These are phyloP conservation scores for Coptodon rendalli DNA, from an alignment of 2,113 vertebrate genomes.

Conservation along the genomic window DNA sequence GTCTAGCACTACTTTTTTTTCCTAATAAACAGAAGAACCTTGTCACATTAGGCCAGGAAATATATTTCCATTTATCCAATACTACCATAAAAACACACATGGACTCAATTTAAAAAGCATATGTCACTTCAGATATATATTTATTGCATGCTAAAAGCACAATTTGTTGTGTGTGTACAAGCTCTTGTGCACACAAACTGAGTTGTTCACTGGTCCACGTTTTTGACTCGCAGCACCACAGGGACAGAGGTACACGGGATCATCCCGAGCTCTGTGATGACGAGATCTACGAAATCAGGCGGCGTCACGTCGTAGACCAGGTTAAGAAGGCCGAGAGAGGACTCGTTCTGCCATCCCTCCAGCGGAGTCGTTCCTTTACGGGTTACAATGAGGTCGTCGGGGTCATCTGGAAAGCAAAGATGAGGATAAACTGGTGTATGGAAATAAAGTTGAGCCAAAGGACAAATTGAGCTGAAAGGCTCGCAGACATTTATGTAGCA, in stretches of 20 bases:
- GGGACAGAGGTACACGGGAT: constrained; percentile 98
- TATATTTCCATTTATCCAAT: neutral
- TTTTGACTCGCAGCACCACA: constrained; percentile 95
- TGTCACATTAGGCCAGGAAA: neutral
- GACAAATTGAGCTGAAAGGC: neutral
- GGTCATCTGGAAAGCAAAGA: constrained; percentile 78
- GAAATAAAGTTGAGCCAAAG: neutral
- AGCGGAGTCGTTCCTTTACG: constrained; percentile 81
- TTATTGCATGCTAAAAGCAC: constrained; percentile 71
- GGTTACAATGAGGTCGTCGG: constrained; percentile 86
- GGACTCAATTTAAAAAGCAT: constrained; percentile 47
- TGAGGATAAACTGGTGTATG: neutral
- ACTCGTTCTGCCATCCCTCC: constrained; percentile 79
- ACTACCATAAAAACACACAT: constrained; percentile 20
- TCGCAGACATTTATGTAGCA: neutral
- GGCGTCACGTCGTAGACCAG: constrained; percentile 96
- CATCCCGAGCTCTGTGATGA: constrained; percentile 98
- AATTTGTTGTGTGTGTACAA: constrained; percentile 20
- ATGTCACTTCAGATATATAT: constrained; percentile 62
- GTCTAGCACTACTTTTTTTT: neutral
- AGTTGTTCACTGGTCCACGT: constrained; percentile 80
- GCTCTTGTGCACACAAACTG: neutral
- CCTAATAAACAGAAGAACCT: neutral
- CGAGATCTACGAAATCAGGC: constrained; percentile 92
- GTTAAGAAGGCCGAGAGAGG: constrained; percentile 84